Evolutionary conservation across 2,113 vertebrate genomes (phyloP), one percentile per base, ranked within the genome.

Genomic region (Chrysemys picta): DNA sequence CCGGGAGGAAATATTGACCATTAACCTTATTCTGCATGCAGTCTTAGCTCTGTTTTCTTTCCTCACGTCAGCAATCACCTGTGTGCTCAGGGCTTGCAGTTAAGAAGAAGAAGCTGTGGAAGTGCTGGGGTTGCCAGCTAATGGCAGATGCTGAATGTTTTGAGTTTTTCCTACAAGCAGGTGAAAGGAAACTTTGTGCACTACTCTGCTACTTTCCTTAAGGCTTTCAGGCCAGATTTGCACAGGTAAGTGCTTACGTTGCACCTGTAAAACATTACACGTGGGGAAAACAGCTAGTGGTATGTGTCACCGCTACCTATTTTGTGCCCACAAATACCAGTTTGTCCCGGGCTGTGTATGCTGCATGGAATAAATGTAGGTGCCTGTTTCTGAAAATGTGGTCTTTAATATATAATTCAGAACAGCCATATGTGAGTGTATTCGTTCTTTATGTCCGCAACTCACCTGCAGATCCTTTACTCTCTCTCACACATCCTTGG

Each of bases 321-420:
- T 56, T 82, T 80, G 62, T 7, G 1, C 52, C 69, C 89, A 76
- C 49, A 69, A 80, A 89, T 38, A 76, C 47, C 9, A 94, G 69
- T 69, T 35, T 80, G 84, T n/a, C 65, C 88, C 27, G 87, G 83
- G 3, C n/a, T 81, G 3, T 92, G 80, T 35, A 75, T 94, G 79
- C 75, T 94, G 95, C 80, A 87, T 83, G 57, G 88, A 69, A 85
- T n/a, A 87, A 89, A 83, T 85, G 82, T 79, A 83, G 57, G 82
- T 75, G 69, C 57, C 50, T 90, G 10, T 75, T 10, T 93, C 65
- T 88, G 65, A 88, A 89, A 92, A 83, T 10, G 14, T 38, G 13
- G 84, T 88, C 13, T 35, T 93, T 27, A 65, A 54, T 62, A 17
- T 54, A 86, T 35, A 93, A 78, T 54, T 93, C 49, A 5, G 29